Base-by-base conservation (phyloP, 2,888 invertebrate genomes). In the Idaea dimidiata region DNA sequence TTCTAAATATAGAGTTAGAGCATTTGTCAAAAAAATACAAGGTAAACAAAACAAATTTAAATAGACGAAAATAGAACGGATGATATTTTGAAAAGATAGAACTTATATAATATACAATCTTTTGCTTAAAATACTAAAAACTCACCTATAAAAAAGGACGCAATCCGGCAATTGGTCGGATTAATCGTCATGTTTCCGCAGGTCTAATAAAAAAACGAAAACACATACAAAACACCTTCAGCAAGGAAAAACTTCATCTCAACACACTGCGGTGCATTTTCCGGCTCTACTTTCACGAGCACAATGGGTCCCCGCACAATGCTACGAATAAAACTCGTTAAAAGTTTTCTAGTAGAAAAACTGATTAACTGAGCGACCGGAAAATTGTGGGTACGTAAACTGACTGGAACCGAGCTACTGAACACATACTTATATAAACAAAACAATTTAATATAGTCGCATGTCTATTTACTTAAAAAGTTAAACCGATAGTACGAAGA, bases 121-220 rank as follows among this genome's bases (percentile, higher is more conserved):
- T n/a, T 24, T 24, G 24, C 24, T 24, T 24, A 24, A 24, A 24
- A 24, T 24, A 24, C 24, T 24, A 24, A 24, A 24, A 24, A 78
- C 89, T 88, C 66, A 89, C 89, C 88, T 69, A 90, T 81, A 70
- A 87, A 84, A 70, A 89, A 82, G 5, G 87, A 82, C 63, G 84
- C 76, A 31, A 89, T 59, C 62, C 81, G 81, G 70, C 89, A 89
- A 63, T 81, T 71, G 16, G 80, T 68, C 18, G 76, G 66, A 72
- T 72, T 77, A 64, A 71, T 62, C 66, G 79, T 71, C 88, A 89
- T 87, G 71, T 79, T 85, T 72, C 72, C 66, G 54, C 18, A 43
- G 14, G 43, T 43, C 43, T 43, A 16, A 56, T 54, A 54, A 65
- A 62, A 64, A 58, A n/a, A n/a, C n/a, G n/a, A n/a, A 65, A 1